A percentile compares a stretch with the other conserved stretches of the same genome.
Conservation (phyloP, 2,797 vertebrate genomes). For the Molossus alvarezi region DNA sequence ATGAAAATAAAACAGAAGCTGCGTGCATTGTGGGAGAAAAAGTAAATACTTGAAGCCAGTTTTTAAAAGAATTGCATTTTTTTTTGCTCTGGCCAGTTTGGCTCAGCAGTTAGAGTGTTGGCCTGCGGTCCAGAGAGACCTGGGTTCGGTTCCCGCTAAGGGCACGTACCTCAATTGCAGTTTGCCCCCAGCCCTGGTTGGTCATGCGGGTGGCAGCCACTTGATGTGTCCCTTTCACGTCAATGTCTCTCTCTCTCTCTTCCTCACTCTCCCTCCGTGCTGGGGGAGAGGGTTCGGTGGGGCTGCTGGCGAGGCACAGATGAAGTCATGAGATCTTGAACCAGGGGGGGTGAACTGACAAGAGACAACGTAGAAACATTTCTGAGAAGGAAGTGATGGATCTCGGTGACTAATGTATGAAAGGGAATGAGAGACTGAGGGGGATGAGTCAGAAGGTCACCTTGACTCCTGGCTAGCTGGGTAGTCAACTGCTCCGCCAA, state of each 20-base stretch:
- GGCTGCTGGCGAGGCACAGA: accelerated
- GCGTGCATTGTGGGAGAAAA: not conserved
- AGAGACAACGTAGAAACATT: not conserved
- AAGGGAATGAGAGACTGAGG: not conserved
- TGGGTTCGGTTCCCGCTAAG: no score
- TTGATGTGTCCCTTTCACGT: no score
- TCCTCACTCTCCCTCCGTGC: no score
- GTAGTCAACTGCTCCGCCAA: not conserved
- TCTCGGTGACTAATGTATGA: not conserved
- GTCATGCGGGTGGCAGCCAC: no score
- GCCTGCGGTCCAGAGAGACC: no score
- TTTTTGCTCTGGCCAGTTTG: no score
- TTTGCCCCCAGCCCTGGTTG: no score
- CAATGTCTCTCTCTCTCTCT: no score
- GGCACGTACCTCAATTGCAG: no score
- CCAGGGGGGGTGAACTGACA: not conserved
- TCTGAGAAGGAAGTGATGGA: not conserved
- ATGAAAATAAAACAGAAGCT: conserved; percentile 5
- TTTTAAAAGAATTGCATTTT: conserved; percentile 41
- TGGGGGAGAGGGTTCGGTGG: not conserved
- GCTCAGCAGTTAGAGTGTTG: no score
- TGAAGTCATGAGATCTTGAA: not conserved
- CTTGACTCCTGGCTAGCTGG: not conserved
- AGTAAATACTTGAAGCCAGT: not conserved
- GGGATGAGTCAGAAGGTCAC: not conserved